Conservation (phyloP, 2,113 vertebrate genomes). For the Xyrauchen texanus region DNA sequence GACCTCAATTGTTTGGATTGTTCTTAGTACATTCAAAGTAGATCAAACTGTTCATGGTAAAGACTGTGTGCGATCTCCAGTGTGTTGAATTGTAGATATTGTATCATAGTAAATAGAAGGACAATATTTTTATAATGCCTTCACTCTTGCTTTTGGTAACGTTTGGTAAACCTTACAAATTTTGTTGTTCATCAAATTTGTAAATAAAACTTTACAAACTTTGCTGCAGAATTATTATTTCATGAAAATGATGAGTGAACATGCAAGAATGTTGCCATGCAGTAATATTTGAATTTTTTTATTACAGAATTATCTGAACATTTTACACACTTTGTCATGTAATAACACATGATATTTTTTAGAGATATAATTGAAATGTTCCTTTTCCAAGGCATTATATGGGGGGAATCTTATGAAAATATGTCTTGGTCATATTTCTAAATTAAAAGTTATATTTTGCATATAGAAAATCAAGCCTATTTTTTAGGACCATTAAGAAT, state of each 20-base stretch:
- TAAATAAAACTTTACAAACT: slow-evolving; percentile 71
- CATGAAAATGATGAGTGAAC: background rate
- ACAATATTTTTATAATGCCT: slow-evolving; percentile 74
- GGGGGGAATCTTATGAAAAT: too few relatives aligned
- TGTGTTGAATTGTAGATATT: slow-evolving; percentile 71
- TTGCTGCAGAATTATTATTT: background rate
- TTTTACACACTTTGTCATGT: background rate
- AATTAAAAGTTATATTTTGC: too few relatives aligned
- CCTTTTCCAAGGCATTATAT: background rate
- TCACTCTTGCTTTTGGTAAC: slow-evolving; percentile 50
- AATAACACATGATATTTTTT: background rate
- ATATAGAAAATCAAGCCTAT: too few relatives aligned
- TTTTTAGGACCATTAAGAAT: too few relatives aligned
- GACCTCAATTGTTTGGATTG: slow-evolving; percentile 3
- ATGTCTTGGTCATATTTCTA: too few relatives aligned
- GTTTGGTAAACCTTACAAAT: slow-evolving; percentile 43
- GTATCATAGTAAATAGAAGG: slow-evolving; percentile 73
- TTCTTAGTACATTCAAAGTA: slow-evolving; percentile 53
- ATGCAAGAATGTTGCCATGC: background rate
- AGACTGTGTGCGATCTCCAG: background rate
- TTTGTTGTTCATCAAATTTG: slow-evolving; percentile 56
- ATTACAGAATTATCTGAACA: background rate
- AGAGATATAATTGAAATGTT: background rate
- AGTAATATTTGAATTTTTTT: background rate
- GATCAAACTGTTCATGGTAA: slow-evolving; percentile 49